Evolutionary conservation across 2,888 invertebrate genomes (phyloP).

Genomic region (Dilophus febrilis): DNA sequence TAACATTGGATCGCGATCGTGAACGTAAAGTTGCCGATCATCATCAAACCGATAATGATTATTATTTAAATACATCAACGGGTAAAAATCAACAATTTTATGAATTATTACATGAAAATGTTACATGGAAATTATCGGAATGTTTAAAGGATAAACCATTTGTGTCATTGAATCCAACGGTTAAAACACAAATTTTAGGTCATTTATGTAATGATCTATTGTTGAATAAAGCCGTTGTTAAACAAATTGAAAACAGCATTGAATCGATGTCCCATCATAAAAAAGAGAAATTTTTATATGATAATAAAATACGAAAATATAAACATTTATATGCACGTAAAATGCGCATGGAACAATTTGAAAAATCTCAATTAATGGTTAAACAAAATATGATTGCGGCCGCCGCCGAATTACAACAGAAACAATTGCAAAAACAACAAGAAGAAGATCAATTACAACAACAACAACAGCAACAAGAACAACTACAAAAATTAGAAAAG

Average conservation of each 20-base stretch:
- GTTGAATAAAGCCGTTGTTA: constrained; percentile 77
- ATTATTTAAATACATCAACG: constrained; percentile 40
- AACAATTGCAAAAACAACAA: constrained; percentile 18
- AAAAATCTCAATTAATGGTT: constrained; percentile 29
- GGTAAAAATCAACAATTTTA: constrained; percentile 68
- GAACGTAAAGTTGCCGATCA: constrained; percentile 69
- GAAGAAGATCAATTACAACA: constrained; percentile 18
- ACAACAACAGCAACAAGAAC: constrained; percentile 24
- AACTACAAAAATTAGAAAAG: constrained; percentile 28
- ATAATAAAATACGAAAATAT: constrained; percentile 82
- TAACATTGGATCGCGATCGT: constrained; percentile 66
- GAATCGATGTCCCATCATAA: constrained; percentile 74
- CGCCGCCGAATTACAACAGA: constrained; percentile 29
- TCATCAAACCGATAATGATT: constrained; percentile 55
- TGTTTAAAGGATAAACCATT: constrained; percentile 70
- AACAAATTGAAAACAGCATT: constrained; percentile 76
- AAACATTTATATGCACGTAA: constrained; percentile 54
- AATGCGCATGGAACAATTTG: constrained; percentile 53
- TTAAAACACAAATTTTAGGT: constrained; percentile 75
- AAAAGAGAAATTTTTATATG: constrained; percentile 82
- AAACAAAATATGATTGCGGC: constrained; percentile 24
- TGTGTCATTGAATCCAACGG: constrained; percentile 65
- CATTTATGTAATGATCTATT: constrained; percentile 89
- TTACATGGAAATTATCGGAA: constrained; percentile 64
- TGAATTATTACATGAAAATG: constrained; percentile 55